Conservation (phyloP, 2,797 vertebrate genomes). For the Lacerta viridis region DNA sequence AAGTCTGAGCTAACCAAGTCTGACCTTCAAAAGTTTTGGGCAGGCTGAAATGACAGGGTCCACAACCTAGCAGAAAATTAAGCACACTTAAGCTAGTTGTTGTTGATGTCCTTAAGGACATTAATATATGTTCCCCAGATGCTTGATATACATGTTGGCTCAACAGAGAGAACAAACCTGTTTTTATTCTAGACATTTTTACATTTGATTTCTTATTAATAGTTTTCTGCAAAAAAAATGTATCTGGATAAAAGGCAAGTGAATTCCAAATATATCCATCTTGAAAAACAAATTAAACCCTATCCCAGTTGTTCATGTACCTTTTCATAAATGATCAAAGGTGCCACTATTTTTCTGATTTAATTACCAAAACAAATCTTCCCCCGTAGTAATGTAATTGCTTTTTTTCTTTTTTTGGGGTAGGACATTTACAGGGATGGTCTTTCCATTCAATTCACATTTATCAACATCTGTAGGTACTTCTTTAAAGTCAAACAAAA, state of each 20-base stretch:
- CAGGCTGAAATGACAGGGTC: not conserved
- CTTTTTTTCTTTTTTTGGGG: not conserved
- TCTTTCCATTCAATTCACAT: not conserved
- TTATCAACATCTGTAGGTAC: conserved; percentile 1
- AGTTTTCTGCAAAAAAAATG: not conserved
- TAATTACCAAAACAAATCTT: not conserved
- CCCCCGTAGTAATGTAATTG: fast-evolving
- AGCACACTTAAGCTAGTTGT: not conserved
- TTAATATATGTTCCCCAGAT: not conserved
- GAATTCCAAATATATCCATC: not conserved
- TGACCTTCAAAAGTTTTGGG: not conserved
- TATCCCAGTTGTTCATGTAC: not conserved
- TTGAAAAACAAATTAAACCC: not conserved
- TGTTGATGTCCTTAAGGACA: not conserved
- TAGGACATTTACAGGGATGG: not conserved
- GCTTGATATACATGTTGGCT: not conserved
- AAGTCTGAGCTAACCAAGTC: not conserved
- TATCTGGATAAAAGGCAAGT: not conserved
- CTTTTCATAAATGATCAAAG: not conserved
- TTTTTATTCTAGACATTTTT: not conserved
- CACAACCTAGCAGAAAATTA: not conserved
- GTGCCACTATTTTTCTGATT: not conserved
- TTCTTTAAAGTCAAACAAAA: not conserved
- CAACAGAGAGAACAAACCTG: not conserved
- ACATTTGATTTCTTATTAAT: not conserved